phyloP scores from a whole-genome alignment of 2,888 invertebrate species.

The Pandemis corylana region DNA sequence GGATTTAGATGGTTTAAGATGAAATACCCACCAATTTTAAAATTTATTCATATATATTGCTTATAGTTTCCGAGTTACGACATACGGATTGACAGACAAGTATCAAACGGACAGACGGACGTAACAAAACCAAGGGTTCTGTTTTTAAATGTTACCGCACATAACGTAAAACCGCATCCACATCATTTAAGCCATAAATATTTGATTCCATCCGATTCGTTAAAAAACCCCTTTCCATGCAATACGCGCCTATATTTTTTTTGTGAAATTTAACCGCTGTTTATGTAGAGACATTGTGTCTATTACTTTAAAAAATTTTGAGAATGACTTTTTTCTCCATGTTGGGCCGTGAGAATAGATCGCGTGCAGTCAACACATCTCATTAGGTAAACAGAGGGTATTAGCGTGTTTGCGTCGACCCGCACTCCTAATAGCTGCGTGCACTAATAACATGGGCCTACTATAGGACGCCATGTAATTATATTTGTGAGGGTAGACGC shows the following conservation, averaged over 20 bases:
- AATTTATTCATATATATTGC: no score
- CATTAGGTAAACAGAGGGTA: slow-evolving; percentile 74
- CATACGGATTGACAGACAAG: no score
- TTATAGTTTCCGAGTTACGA: no score
- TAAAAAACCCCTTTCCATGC: slow-evolving; percentile 55
- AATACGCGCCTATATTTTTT: slow-evolving; percentile 54
- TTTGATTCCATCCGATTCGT: background rate
- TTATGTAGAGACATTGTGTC: slow-evolving; percentile 80
- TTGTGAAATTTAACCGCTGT: slow-evolving; percentile 74
- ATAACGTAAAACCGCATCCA: no score
- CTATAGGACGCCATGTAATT: slow-evolving; percentile 4
- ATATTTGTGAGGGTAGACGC: background rate
- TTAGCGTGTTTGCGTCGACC: slow-evolving; percentile 64
- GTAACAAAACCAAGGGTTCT: no score
- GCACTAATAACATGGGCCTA: slow-evolving; percentile 22
- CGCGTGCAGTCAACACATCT: slow-evolving; percentile 71
- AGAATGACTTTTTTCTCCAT: slow-evolving; percentile 68
- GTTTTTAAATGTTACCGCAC: no score
- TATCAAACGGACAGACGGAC: no score
- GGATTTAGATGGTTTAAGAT: no score
- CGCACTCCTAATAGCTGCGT: slow-evolving; percentile 47
- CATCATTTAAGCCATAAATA: background rate
- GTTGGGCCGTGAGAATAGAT: slow-evolving; percentile 79
- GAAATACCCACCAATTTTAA: no score
- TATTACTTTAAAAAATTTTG: slow-evolving; percentile 75